phyloP scores from a whole-genome alignment of 1,140 invertebrate species.

The Apis cerana region DNA sequence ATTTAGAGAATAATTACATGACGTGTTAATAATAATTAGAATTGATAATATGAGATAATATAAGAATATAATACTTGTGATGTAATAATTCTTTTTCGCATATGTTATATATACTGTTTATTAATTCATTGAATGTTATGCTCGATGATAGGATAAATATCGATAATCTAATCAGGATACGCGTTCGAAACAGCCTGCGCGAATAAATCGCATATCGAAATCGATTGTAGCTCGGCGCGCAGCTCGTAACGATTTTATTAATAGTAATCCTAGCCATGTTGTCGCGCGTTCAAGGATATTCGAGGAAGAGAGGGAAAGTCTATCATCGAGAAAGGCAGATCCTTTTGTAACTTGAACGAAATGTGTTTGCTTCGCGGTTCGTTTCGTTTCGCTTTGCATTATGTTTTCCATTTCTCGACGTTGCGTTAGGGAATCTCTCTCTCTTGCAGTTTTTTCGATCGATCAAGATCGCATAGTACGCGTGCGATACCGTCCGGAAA shows the following conservation, averaged over 20 bases:
- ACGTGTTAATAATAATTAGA: neutral
- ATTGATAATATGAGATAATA: neutral
- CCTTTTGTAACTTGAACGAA: constrained; percentile 29
- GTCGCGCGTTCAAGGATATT: constrained; percentile 55
- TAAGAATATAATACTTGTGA: neutral
- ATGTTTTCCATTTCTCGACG: neutral
- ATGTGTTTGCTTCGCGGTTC: neutral
- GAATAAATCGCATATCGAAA: constrained; percentile 36
- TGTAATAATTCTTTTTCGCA: neutral
- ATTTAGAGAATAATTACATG: neutral
- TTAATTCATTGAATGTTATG: neutral
- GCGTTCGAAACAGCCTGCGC: neutral
- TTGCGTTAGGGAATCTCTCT: neutral
- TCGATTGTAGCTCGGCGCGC: constrained; percentile 55
- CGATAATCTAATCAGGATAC: neutral
- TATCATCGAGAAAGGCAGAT: constrained; percentile 53
- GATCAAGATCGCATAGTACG: neutral
- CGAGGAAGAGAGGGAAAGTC: constrained; percentile 46
- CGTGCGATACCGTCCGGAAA: neutral
- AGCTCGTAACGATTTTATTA: constrained; percentile 65
- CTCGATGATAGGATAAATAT: neutral
- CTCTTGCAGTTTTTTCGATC: neutral
- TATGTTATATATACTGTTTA: neutral
- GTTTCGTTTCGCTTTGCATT: neutral
- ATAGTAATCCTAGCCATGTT: constrained; percentile 56